These are phyloP conservation scores for Sanderia malayensis DNA, from an alignment of 30 jellyfish, hydroid and myxozoan species.

Conservation along the genomic window DNA sequence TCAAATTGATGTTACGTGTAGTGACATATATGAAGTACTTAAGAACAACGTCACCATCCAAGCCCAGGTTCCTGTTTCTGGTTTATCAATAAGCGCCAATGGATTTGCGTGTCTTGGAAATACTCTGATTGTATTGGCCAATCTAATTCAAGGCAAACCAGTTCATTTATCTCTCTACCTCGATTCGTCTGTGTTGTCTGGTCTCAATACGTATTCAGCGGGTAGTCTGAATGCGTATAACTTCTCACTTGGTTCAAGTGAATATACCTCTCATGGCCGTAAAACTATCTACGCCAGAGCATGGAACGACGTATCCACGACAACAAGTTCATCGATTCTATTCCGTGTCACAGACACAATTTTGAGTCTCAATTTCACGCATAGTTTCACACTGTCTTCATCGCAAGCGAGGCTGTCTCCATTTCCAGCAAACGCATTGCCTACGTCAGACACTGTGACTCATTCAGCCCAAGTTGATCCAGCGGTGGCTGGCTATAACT, in stretches of 20 bases:
- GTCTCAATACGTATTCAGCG: not conserved
- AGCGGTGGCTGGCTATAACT: constrained; percentile 11
- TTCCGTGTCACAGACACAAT: constrained; percentile 31
- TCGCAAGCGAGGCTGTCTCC: constrained; percentile 17
- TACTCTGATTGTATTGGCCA: constrained; percentile 9
- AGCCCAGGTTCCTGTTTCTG: constrained; percentile 21
- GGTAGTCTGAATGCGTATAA: constrained; percentile 12
- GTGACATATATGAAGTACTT: constrained; percentile 14
- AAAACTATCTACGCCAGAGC: constrained; percentile 19
- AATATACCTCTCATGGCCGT: constrained; percentile 34
- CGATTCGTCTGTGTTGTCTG: not conserved
- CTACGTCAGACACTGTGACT: constrained; percentile 14
- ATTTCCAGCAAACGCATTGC: constrained; percentile 12
- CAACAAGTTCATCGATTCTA: not conserved
- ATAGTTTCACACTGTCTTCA: constrained; percentile 31
- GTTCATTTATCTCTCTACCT: constrained; percentile 11
- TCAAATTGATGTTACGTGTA: constrained; percentile 29
- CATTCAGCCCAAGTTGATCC: constrained; percentile 36
- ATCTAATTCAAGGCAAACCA: constrained; percentile 16
- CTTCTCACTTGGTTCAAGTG: not conserved
- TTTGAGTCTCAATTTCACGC: constrained; percentile 5
- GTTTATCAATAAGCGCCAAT: constrained; percentile 3
- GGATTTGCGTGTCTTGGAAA: constrained; percentile 8
- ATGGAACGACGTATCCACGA: constrained; percentile 31
- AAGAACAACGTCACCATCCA: constrained; percentile 13